Conservation (phyloP, 2,113 vertebrate genomes). For the Cariama cristata region DNA sequence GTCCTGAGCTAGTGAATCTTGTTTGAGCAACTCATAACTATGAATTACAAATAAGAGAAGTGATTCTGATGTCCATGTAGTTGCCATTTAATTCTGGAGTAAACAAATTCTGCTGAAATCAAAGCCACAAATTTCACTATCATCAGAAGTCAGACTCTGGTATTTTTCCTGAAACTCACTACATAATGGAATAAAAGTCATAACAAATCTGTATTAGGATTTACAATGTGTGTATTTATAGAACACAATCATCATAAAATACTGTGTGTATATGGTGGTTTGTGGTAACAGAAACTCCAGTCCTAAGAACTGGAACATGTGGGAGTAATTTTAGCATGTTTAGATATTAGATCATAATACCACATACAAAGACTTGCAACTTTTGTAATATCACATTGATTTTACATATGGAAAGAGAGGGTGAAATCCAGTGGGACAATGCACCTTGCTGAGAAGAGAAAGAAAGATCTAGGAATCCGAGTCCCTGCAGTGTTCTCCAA, state of each 20-base stretch:
- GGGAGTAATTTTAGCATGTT: neutral
- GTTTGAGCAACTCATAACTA: neutral
- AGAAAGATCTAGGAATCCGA: neutral
- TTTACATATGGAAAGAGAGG: neutral
- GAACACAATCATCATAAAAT: neutral
- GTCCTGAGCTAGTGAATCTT: neutral
- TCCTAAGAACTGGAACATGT: neutral
- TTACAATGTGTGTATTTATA: neutral
- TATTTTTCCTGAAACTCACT: neutral
- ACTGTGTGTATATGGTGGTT: neutral
- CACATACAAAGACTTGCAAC: neutral
- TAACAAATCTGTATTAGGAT: neutral
- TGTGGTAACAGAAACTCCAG: neutral
- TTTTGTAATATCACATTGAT: neutral
- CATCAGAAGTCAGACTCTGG: neutral
- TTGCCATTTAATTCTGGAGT: neutral
- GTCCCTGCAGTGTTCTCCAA: neutral
- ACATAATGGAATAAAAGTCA: neutral
- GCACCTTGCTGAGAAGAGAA: neutral
- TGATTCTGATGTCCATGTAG: neutral
- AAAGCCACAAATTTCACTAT: neutral
- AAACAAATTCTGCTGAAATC: neutral
- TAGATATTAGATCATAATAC: neutral
- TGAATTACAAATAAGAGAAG: neutral
- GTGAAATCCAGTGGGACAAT: neutral